Evolutionary conservation across 2,113 vertebrate species (phyloP).

Genomic region (Chaenocephalus aceratus): DNA sequence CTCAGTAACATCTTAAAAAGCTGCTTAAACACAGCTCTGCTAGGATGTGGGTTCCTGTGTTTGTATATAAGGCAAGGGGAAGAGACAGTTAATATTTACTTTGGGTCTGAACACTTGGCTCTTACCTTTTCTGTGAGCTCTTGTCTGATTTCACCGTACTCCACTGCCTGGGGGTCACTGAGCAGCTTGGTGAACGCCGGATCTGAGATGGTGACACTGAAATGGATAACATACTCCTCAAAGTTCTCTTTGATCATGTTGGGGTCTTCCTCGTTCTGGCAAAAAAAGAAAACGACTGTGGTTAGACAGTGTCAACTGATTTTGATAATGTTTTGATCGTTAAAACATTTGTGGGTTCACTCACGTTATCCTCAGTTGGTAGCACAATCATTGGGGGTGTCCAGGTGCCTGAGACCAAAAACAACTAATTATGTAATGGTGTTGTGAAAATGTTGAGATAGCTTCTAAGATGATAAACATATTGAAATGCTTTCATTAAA

Average conservation of each 20-base stretch:
- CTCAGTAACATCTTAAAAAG: background rate
- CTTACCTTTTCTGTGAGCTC: constrained; percentile 89
- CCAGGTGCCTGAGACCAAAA: constrained; percentile 68
- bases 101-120: background rate
- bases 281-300: background rate
- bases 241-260: constrained; percentile 79
- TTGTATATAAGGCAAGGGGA: background rate
- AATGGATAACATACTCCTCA: constrained; percentile 88
- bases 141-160: constrained; percentile 80
- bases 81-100: background rate
- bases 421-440: background rate
- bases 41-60: background rate
- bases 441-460: background rate
- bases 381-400: constrained; percentile 53
- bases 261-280: constrained; percentile 68
- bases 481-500: constrained; percentile 13
- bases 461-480: background rate
- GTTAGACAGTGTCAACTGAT: background rate
- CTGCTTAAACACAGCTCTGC: background rate
- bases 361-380: constrained; percentile 57
- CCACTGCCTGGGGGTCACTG: constrained; percentile 73
- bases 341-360: background rate
- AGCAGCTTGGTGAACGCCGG: constrained; percentile 84
- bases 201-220: constrained; percentile 89
- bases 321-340: background rate